phyloP scores from a whole-genome alignment of 2,888 invertebrate species.

The Scaptomyza tumidula region DNA sequence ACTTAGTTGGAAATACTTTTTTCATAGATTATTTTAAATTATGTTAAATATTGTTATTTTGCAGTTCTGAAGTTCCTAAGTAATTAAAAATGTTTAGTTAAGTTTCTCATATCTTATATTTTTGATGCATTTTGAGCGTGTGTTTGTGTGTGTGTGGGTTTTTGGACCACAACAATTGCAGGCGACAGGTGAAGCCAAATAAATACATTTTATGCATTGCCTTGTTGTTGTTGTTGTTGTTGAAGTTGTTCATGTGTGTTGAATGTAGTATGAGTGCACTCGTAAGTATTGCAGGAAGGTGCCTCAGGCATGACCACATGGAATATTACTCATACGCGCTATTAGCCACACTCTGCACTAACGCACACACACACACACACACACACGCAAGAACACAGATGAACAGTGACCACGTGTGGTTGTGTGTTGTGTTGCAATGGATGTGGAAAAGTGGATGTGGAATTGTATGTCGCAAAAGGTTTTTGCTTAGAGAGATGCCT shows the following conservation, averaged over 20 bases:
- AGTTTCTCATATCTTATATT: not conserved
- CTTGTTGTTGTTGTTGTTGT: slow-evolving; percentile 4
- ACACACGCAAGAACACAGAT: not conserved
- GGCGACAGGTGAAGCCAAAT: slow-evolving; percentile 60
- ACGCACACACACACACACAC: slow-evolving; percentile 25
- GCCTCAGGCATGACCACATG: slow-evolving; percentile 56
- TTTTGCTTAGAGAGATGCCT: slow-evolving; percentile 42
- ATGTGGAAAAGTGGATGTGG: slow-evolving; percentile 35
- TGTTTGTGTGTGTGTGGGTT: not conserved
- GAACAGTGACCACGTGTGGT: slow-evolving; percentile 12
- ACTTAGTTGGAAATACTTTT: not conserved
- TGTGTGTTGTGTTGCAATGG: slow-evolving; percentile 30
- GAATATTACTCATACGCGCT: slow-evolving; percentile 65
- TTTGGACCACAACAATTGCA: slow-evolving; percentile 44
- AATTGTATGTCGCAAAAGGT: slow-evolving; percentile 57
- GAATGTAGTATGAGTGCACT: slow-evolving; percentile 28
- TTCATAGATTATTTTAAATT: no score
- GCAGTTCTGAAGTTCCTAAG: no score
- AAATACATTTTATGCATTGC: slow-evolving; percentile 48
- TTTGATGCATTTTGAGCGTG: not conserved
- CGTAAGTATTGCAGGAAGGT: slow-evolving; percentile 52
- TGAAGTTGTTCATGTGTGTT: not conserved
- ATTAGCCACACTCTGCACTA: slow-evolving; percentile 46
- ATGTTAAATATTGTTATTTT: no score
- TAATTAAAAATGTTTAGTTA: no score